Base-by-base conservation (phyloP, 2,888 invertebrate genomes). In the Coleophora deauratella region DNA sequence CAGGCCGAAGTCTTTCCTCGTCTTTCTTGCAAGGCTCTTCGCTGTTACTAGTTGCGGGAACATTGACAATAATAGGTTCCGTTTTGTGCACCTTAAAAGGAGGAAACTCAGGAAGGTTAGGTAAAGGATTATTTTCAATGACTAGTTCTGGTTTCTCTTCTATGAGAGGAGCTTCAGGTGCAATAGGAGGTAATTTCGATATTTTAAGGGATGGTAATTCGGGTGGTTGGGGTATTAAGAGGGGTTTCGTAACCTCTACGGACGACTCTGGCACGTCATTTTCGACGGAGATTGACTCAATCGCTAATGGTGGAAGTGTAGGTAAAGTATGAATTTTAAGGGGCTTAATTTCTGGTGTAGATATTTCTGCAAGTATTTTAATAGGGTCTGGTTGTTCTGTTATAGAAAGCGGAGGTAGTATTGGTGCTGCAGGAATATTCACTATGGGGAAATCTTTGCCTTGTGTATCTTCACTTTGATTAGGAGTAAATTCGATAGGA, bases 91-190 rank as follows among this genome's bases (percentile, higher is more conserved):
- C 33, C 36, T 42, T 14, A 32, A 53, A 31, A 14, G 49, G 44
- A 42, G 57, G 45, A 21, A 61, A 36, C 42, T 51, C 50, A 27
- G n/a, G n/a, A n/a, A n/a, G n/a, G n/a, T n/a, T n/a, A n/a, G n/a
- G 57, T 55, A 37, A 15, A 53, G 49, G 9, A 51, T n/a, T n/a
- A n/a, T n/a, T n/a, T n/a, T n/a, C n/a, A n/a, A n/a, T n/a, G n/a
- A n/a, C 42, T 2, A 46, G 42, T 32, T 41, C 8, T 27, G 46
- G 44, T 27, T 28, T 34, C 12, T 30, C n/a, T 30, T 28, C 12
- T 11, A 12, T 12, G 7, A 30, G 21, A 4, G 31, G 31, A 11
- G 31, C 31, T 9, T 4, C 31, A 8, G 31, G 31, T 4, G 6
- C 30, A 28, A 28, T 28, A 2, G 28, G 8, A 9, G 28, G 28